phyloP scores from a whole-genome alignment of 2,888 invertebrate genomes.

The Lepidocyrtoides sp. region DNA sequence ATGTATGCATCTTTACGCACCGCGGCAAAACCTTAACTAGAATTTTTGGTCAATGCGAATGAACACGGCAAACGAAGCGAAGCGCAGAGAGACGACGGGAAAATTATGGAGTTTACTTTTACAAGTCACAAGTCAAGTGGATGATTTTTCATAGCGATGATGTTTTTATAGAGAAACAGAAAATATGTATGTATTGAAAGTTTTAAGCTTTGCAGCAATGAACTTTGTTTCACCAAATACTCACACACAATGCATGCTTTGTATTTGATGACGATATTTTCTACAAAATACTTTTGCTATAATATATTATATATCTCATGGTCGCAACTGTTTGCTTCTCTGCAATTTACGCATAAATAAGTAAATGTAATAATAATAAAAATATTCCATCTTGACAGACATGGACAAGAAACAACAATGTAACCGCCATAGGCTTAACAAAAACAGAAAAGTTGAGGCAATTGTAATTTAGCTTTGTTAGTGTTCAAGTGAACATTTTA shows the following conservation, averaged over 20 bases:
- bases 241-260: no score
- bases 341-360: conserved; percentile 64
- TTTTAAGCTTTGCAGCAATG: no score
- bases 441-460: conserved; percentile 32
- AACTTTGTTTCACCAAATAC: no score
- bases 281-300: no score
- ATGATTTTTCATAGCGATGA: conserved; percentile 2
- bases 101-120: conserved; percentile 58
- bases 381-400: conserved; percentile 68
- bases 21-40: neutral
- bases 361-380: conserved; percentile 64
- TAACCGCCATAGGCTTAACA: conserved; percentile 57
- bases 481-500: conserved; percentile 12
- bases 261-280: no score
- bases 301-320: no score
- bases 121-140: conserved; percentile 33
- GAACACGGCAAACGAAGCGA: neutral
- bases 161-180: conserved; percentile 27
- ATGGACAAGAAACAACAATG: conserved; percentile 55
- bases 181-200: conserved; percentile 34
- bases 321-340: conserved; percentile 12
- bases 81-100: conserved; percentile 29
- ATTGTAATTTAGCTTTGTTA: conserved; percentile 67
- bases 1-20: neutral
- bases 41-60: neutral